Base-by-base conservation (phyloP, 1,140 invertebrate genomes). In the Drosophila yakuba region DNA sequence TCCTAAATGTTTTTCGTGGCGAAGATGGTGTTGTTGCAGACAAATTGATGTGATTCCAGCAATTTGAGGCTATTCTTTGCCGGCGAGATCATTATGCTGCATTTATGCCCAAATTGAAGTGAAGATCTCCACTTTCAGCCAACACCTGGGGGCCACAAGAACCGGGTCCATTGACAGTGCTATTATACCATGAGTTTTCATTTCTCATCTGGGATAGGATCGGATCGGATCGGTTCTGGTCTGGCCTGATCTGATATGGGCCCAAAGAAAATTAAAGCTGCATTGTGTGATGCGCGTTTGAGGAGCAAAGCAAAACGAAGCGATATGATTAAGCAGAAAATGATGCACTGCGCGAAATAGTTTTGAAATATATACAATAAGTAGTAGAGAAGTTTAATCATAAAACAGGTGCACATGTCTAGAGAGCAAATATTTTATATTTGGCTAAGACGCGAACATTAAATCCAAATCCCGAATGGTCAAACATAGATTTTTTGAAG, bases 181-280 rank as follows among this genome's bases (percentile, higher is more conserved):
- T 84, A 84, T 84, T 84, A 84, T 84, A 72, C 72, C 72, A 84
- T 84, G 80, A 84, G 80, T 84, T 84, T 80, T 73, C 76, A 80
- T 72, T 84, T 84, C 61, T 69, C 69, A 71, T 71, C 56, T 54
- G 17, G n/a, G 35, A 15, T 41, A 14, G 45, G 14, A 35, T 62
- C 25, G 57, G 20, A 47, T 62, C 44, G 57, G 36, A 32, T 69
- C 45, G 41, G 60, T 38, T 51, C 20, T 54, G 38, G 20, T 52
- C 50, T 32, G n/a, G 15, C 35, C 61, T 55, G 47, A 23, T 68
- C 48, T 66, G 61, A 54, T 35, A 43, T 57, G 67, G 68, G 54
- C 50, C 43, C 45, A 58, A 72, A 73, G 61, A 84, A 84, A 84
- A 84, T 84, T 84, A 84, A 84, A 62, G 76, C 72, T 62, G 66